Base-by-base conservation (phyloP, 2,113 vertebrate genomes). In the Tamias sibiricus region DNA sequence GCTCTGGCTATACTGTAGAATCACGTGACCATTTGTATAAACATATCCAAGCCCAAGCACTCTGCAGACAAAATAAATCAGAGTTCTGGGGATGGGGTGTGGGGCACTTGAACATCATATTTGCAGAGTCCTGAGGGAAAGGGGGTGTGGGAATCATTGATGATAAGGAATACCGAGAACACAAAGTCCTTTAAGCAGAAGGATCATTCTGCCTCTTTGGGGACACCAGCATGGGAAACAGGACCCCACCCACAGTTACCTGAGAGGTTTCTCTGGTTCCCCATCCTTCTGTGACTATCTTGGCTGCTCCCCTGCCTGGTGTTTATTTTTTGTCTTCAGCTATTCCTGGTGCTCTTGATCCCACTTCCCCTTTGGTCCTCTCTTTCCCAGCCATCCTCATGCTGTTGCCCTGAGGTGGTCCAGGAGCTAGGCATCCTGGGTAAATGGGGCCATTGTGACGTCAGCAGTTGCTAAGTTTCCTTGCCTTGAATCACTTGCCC, bases 391-490 rank as follows among this genome's bases (percentile, higher is more conserved):
- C 76, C 96, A 97, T 97, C 47, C 54, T 77, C 66, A 77, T 22
- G 37, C 52, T 30, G 11, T 30, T 71, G 37, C 47, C 64, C 3
- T 10, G 86, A 44, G 37, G 72, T 24, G 28, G 12, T 57, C 10
- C 30, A 69, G 24, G 26, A 90, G 24, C 47, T 69, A 54, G 32
- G 6, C 5, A 9, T 32, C 49, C n/a, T 6, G 2, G 30, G 30
- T 57, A 59, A 79, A 52, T n/a, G 59, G 84, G 26, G 42, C 19
- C 91, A 90, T 95, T 98, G 83, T 98, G 97, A 97, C 96, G 90
- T 97, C 95, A 97, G 57, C 83, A 72, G n/a, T 95, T 92, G 57
- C 49, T 69, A 80, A 8, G 57, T 3, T 7, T 68, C 17, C 62
- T 8, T 19, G 20, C 44, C 40, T 44, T 85, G 52, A 57, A 6